Evolutionary conservation across 2,113 vertebrate genomes (phyloP).

Genomic region (Hemiscyllium ocellatum): DNA sequence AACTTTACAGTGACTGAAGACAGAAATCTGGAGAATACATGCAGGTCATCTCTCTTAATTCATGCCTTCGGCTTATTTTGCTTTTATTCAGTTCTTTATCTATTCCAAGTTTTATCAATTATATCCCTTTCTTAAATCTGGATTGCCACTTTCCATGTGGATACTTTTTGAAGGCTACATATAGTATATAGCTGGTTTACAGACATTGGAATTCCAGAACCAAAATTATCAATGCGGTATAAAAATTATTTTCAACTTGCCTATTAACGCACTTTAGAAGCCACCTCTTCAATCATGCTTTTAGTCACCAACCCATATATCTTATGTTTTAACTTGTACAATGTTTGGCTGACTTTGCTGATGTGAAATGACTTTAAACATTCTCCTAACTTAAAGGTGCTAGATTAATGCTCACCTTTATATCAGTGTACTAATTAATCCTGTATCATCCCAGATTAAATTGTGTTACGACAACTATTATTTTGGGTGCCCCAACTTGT

Average conservation of each 20-base stretch:
- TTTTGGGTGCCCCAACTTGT: neutral
- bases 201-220: neutral
- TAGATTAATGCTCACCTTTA: neutral
- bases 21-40: neutral
- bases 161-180: neutral
- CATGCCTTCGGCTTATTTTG: neutral
- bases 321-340: neutral
- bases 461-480: neutral
- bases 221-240: neutral
- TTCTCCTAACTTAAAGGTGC: neutral
- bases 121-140: neutral
- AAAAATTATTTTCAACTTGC: neutral
- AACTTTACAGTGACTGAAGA: neutral
- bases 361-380: neutral
- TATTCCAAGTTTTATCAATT: neutral
- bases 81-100: neutral
- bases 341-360: neutral
- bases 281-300: neutral
- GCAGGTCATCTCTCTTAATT: neutral
- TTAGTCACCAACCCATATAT: neutral
- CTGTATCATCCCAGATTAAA: neutral
- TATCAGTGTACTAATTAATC: neutral
- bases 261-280: neutral
- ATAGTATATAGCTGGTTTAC: neutral
- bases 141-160: neutral